A percentile compares a stretch with the other conserved stretches of the same genome.
Conservation (phyloP, 1,140 invertebrate species). For the Pristionchus pacificus region DNA sequence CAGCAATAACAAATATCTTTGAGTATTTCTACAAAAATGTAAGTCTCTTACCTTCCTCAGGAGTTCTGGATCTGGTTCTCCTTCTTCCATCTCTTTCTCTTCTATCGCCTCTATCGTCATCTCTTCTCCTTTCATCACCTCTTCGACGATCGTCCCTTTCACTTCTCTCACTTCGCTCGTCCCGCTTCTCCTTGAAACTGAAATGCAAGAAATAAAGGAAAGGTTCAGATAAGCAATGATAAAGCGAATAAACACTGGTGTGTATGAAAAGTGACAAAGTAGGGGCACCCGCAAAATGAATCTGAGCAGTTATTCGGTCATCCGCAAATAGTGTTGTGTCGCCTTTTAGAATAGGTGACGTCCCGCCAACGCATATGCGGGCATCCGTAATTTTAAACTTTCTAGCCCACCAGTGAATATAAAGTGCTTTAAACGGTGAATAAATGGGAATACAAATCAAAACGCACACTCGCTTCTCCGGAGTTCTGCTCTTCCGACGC, state of each 20-base stretch:
- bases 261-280: not conserved
- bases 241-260: not conserved
- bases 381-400: no score
- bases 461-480: not conserved
- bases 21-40: not conserved
- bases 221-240: not conserved
- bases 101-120: constrained; percentile 1
- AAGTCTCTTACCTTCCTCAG: not conserved
- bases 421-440: no score
- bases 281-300: no score
- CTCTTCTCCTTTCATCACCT: not conserved
- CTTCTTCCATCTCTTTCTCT: constrained; percentile 2
- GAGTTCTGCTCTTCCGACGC: constrained; percentile 69
- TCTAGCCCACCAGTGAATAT: no score
- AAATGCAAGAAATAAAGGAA: not conserved
- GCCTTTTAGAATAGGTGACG: no score
- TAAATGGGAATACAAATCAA: not conserved
- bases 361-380: no score
- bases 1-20: not conserved
- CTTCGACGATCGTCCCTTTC: constrained; percentile 19
- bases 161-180: constrained; percentile 8
- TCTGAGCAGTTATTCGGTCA: no score
- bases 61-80: constrained; percentile 3
- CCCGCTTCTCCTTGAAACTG: constrained; percentile 6
- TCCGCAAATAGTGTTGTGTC: no score